phyloP scores from a whole-genome alignment of 2,888 invertebrate species.

The Stictocephala bisonia region DNA sequence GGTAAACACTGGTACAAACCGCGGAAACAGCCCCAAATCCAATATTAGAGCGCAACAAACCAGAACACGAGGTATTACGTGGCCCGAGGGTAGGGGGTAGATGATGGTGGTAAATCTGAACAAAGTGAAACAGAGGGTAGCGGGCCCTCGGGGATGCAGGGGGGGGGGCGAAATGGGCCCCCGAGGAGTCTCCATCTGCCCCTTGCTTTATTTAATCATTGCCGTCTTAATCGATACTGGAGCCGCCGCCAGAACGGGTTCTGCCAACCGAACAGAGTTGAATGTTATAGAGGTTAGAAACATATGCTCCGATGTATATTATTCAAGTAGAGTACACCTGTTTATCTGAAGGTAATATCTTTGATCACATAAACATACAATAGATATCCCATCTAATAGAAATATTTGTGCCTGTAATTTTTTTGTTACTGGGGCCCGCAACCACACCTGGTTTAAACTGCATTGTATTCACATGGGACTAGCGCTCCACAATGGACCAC shows the following conservation, averaged over 20 bases:
- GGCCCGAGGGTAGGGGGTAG: not conserved
- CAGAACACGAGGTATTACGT: conserved; percentile 25
- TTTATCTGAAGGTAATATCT: too few relatives aligned
- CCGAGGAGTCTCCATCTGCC: conserved; percentile 42
- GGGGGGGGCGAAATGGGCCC: conserved; percentile 47
- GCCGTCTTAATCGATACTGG: conserved; percentile 48
- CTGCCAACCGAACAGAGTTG: conserved; percentile 26
- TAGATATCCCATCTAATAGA: too few relatives aligned
- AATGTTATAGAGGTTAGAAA: not conserved
- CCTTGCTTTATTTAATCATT: conserved; percentile 50
- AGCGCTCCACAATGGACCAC: too few relatives aligned
- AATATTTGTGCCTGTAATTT: too few relatives aligned
- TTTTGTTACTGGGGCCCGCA: too few relatives aligned
- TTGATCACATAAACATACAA: too few relatives aligned
- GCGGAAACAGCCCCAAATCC: conserved; percentile 8
- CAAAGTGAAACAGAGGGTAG: conserved; percentile 42
- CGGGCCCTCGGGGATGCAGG: conserved; percentile 1
- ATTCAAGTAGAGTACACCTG: too few relatives aligned
- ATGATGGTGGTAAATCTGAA: conserved; percentile 35
- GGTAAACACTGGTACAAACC: conserved; percentile 27
- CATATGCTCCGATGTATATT: too few relatives aligned
- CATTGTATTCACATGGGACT: too few relatives aligned
- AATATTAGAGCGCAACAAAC: conserved; percentile 41
- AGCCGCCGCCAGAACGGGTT: conserved; percentile 7
- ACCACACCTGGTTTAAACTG: too few relatives aligned